Evolutionary conservation across 2,113 vertebrate genomes (phyloP).

Genomic region (Corythoichthys intestinalis): DNA sequence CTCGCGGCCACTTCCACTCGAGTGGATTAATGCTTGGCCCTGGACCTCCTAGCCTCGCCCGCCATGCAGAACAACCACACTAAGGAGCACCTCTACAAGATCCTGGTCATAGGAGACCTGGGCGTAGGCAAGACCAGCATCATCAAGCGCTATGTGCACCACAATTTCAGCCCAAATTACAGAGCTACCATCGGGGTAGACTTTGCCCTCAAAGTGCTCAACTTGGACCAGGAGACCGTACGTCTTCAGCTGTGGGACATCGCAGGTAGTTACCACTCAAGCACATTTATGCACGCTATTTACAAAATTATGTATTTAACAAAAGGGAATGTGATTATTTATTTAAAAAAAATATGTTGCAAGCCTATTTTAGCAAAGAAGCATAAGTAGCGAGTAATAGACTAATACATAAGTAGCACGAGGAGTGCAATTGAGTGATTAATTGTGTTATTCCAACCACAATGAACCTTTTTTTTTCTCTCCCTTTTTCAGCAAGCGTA

Average conservation of each 20-base stretch:
- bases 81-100: slow-evolving; percentile 92
- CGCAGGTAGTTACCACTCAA: slow-evolving; percentile 61
- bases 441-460: background rate
- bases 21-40: slow-evolving; percentile 61
- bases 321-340: background rate
- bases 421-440: background rate
- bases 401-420: background rate
- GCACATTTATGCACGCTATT: slow-evolving; percentile 6
- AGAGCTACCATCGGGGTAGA: slow-evolving; percentile 97
- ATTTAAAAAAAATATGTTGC: background rate
- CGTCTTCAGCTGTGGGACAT: slow-evolving; percentile 86
- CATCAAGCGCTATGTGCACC: slow-evolving; percentile 93
- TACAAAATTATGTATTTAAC: too few species aligned
- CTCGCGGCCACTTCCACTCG: slow-evolving; percentile 13
- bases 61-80: slow-evolving; percentile 85
- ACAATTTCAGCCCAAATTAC: slow-evolving; percentile 81
- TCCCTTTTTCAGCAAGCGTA: background rate
- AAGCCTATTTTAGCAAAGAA: background rate
- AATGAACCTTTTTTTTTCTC: background rate
- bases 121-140: slow-evolving; percentile 79
- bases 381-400: background rate
- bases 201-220: slow-evolving; percentile 95
- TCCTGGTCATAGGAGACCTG: slow-evolving; percentile 89
- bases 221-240: slow-evolving; percentile 91
- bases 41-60: slow-evolving; percentile 59